Base-by-base conservation (phyloP, 1,140 invertebrate species). In the Bombus pascuorum region DNA sequence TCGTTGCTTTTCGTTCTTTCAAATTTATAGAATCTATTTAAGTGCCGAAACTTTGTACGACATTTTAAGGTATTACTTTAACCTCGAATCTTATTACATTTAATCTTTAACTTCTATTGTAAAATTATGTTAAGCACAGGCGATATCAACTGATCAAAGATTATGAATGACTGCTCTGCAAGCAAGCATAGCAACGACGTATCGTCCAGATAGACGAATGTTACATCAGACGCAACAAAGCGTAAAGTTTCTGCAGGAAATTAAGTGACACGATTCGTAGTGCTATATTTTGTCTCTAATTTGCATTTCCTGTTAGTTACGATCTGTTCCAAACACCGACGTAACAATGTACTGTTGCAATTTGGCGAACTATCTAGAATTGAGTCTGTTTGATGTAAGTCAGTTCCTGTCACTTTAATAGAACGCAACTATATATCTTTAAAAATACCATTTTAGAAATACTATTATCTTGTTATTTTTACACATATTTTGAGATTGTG, bases 191-290 rank as follows among this genome's bases (percentile, higher is more conserved):
- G 68, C 18, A n/a, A 57, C 15, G 13, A 57, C 12, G 2, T 15
- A 42, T 68, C 28, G 59, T 13, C 6, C 34, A 42, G 42, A 18
- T n/a, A 57, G 62, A 47, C 47, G 34, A 66, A 59, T 18, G 70
- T 86, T 83, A 74, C 82, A 42, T 77, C 75, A 73, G 70, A 68
- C 44, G 59, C 75, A 81, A 65, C 77, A 71, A 77, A 72, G 37
- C 77, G 68, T 74, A 81, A 81, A 80, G 57, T 62, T 65, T 53
- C 44, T 70, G 68, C 87, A 83, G 80, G 85, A 83, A 86, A 85
- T 78, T 82, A 85, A 59, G n/a, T 42, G 66, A 81, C 83, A 57
- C 71, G 53, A 83, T 83, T 73, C 53, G 25, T 18, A 25, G 39
- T 28, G 32, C 59, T 44, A 73, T 62, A 47, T 81, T 74, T 44